Conservation (phyloP, 2,888 invertebrate species). For the Tineola bisselliella region DNA sequence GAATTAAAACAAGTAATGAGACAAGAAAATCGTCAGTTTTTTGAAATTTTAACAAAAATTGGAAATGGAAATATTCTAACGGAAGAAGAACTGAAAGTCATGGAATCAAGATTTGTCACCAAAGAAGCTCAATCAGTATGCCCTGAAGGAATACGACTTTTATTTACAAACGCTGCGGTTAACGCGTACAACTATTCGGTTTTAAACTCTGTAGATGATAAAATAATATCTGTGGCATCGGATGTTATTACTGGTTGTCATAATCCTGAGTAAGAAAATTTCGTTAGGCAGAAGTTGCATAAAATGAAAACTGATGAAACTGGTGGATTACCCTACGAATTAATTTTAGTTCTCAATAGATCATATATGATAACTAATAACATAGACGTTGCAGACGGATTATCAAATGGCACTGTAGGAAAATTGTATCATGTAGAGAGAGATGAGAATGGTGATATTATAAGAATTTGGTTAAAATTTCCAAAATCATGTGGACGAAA, state of each 20-base stretch:
- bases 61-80: slow-evolving; percentile 19
- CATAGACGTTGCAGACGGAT: no score
- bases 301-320: not conserved
- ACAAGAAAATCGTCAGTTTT: slow-evolving; percentile 18
- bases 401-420: no score
- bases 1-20: slow-evolving; percentile 19
- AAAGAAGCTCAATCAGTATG: slow-evolving; percentile 19
- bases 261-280: no score
- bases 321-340: not conserved
- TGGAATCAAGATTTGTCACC: slow-evolving; percentile 17
- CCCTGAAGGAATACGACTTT: no score
- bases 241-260: not conserved
- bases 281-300: no score
- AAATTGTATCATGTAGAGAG: no score
- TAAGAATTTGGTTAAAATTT: no score
- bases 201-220: not conserved
- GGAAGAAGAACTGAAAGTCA: slow-evolving; percentile 15
- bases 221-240: not conserved
- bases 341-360: not conserved
- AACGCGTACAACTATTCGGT: slow-evolving; percentile 16
- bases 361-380: no score
- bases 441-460: no score
- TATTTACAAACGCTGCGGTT: no score
- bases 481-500: no score
- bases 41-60: slow-evolving; percentile 19